phyloP scores from a whole-genome alignment of 2,888 invertebrate species.

The Spisula subtruncata region DNA sequence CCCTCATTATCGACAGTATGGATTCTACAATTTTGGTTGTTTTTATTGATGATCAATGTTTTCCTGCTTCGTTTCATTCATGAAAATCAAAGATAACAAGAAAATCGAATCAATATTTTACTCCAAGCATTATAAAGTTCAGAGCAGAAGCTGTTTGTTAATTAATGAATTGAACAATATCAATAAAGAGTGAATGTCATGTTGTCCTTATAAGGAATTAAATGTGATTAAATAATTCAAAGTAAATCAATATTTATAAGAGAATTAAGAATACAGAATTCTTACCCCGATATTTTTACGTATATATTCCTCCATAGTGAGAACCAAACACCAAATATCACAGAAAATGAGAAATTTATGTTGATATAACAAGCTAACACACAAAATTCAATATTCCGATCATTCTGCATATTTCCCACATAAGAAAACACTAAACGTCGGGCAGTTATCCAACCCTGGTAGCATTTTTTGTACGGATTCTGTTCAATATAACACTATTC shows the following conservation, averaged over 20 bases:
- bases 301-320: constrained; percentile 71
- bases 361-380: constrained; percentile 14
- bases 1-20: too few relatives aligned
- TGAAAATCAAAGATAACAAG: too few relatives aligned
- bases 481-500: constrained; percentile 50
- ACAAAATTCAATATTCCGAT: constrained; percentile 42
- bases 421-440: constrained; percentile 36
- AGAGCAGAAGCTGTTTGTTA: too few relatives aligned
- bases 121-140: too few relatives aligned
- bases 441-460: constrained; percentile 42
- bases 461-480: constrained; percentile 32
- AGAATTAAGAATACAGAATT: neutral
- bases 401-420: constrained; percentile 41
- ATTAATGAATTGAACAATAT: too few relatives aligned
- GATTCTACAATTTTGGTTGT: too few relatives aligned
- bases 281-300: constrained; percentile 71
- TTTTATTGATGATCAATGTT: too few relatives aligned
- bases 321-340: neutral
- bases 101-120: too few relatives aligned
- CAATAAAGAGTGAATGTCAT: too few relatives aligned
- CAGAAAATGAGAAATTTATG: constrained; percentile 26
- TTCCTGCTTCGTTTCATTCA: too few relatives aligned
- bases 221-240: neutral
- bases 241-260: too few relatives aligned
- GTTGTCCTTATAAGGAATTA: neutral